Base-by-base conservation (phyloP, 2,888 invertebrate species). In the Chelonus formosanus region DNA sequence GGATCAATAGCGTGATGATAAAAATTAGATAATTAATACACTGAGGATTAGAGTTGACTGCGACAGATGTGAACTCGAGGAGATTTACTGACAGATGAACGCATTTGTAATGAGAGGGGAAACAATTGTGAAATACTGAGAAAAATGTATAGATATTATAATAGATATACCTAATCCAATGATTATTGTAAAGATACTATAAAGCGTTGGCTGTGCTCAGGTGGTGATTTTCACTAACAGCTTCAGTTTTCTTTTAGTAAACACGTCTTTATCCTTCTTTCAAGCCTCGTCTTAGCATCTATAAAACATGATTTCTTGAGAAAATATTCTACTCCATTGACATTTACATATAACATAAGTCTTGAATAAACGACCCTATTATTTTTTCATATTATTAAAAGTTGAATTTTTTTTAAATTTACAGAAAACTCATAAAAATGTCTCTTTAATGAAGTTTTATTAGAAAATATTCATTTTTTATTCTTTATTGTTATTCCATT, bases 211-310 rank as follows among this genome's bases (percentile, higher is more conserved):
- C 60, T 65, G 55, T 55, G 64, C 70, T 65, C 73, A 73, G 73
- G 72, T 73, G 73, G 69, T 47, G 62, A 63, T 70, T 73, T 68
- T 69, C 70, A 71, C 72, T 72, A 71, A 73, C 73, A 70, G 73
- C 72, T 67, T 72, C 73, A 73, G 72, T 71, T 72, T 72, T 70
- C 71, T 73, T 70, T 68, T 65, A 71, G 73, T 73, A 73, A 73
- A 73, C 73, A 73, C 69, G 72, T 70, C 72, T 71, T 72, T 71
- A 71, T 69, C 71, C 60, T 31, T 45, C 35, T 47, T 52, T 50
- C 50, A 34, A 36, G 44, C 54, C 56, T 47, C 57, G 34, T 40
- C 10, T 52, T 53, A 43, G 20, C 32, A 34, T 59, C 48, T 5
- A 6, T 40, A 40, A 40, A 6, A 40, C 6, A 6, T 5, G n/a